These are phyloP conservation scores for Catocala sponsa DNA, from an alignment of 2,888 invertebrate genomes.

Conservation along the genomic window DNA sequence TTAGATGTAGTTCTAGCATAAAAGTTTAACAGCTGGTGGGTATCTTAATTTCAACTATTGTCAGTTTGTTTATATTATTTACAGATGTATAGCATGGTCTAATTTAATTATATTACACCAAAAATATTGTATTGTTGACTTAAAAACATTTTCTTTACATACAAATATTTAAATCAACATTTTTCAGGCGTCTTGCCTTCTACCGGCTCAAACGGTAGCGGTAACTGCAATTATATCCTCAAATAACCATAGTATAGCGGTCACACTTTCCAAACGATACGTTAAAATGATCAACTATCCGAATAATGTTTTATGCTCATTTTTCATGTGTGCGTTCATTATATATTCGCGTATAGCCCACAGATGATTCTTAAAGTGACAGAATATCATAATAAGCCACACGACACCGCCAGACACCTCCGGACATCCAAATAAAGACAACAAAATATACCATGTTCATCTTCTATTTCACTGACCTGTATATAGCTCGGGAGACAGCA, in stretches of 20 bases:
- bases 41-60: no score
- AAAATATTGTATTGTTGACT: neutral
- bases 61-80: no score
- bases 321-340: constrained; percentile 11
- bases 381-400: constrained; percentile 60
- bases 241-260: constrained; percentile 8
- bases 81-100: neutral
- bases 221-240: constrained; percentile 42
- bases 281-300: neutral
- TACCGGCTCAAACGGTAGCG: constrained; percentile 38
- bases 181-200: constrained; percentile 36
- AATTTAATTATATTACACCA: neutral
- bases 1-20: no score
- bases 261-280: constrained; percentile 41
- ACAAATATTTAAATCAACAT: constrained; percentile 18
- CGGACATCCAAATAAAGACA: constrained; percentile 82
- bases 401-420: constrained; percentile 70
- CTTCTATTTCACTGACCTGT: constrained; percentile 71
- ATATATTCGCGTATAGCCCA: neutral
- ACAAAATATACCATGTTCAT: constrained; percentile 68
- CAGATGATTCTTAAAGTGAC: constrained; percentile 27
- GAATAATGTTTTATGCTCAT: constrained; percentile 12
- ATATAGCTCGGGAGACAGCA: constrained; percentile 58
- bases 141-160: neutral
- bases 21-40: no score